phyloP scores from a whole-genome alignment of 2,888 invertebrate species.

The Chouioia cunea region DNA sequence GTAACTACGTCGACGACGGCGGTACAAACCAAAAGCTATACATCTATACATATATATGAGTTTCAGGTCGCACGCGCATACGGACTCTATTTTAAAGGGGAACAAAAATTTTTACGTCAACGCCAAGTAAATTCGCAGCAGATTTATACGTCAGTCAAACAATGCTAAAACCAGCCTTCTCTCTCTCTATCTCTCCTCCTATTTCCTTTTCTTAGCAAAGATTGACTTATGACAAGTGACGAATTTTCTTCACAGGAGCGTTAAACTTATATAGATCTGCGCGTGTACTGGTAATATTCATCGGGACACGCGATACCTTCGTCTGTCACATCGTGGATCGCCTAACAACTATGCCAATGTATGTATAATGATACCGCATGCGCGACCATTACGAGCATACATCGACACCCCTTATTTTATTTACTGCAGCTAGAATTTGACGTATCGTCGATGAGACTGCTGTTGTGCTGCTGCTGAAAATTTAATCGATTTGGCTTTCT shows the following conservation, averaged over 20 bases:
- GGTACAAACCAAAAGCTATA: background rate
- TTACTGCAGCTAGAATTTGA: background rate
- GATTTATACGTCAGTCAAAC: constrained; percentile 44
- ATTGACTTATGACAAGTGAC: constrained; percentile 34
- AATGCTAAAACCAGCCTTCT: constrained; percentile 2
- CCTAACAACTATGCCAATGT: constrained; percentile 19
- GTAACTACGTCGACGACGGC: no score
- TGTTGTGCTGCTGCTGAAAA: no score
- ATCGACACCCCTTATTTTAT: constrained; percentile 10
- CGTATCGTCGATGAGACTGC: no score
- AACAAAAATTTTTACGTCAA: constrained; percentile 33
- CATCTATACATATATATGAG: background rate
- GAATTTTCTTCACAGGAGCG: background rate
- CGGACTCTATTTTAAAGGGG: constrained; percentile 28
- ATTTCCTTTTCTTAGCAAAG: background rate
- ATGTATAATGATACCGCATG: constrained; percentile 20
- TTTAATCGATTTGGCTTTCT: no score
- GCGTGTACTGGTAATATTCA: constrained; percentile 23
- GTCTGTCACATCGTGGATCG: constrained; percentile 8
- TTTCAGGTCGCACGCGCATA: no score
- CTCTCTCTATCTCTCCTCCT: background rate
- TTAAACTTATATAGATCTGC: no score
- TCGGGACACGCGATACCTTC: constrained; percentile 13
- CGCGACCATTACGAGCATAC: background rate
- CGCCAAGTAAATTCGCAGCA: constrained; percentile 40